Evolutionary conservation across 92 coral and sea anemone species (phyloP), one percentile per base, ranked within the genome.

Genomic region (Umimayanthus chanpuru): DNA sequence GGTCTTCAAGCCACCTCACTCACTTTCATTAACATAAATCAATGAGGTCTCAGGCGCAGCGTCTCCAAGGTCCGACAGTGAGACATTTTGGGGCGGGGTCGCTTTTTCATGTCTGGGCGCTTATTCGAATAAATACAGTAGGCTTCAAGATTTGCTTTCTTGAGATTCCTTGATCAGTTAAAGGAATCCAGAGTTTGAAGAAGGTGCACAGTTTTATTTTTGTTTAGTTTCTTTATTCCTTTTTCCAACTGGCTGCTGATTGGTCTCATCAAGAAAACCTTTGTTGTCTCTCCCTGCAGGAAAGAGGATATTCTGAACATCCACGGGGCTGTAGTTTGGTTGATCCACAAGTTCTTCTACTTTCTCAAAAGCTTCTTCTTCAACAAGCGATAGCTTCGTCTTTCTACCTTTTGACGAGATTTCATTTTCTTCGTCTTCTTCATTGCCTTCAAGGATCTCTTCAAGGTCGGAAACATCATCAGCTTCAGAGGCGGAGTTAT

Each of bases 231-330:
- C 8, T 20, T 4, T 61, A 20, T 25, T 61, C 68, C 0, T 7
- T 61, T 61, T 21, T 61, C 68, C 77, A 73, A 1, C 23, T 73
- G 39, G 41, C 41, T 73, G 77, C 40, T 12, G 41, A 30, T 5
- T 28, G 21, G 77, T 30, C n/a, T 76, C 80, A 20, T 76, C 25
- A 43, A 39, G 16, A 76, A 76, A 76, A 76, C 80, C 80, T 40
- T 39, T 39, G 80, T 76, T 76, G 5, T 76, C 80, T 8, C 18
- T 9, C 43, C 50, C 30, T n/a, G 56, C 58, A 11, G 58, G 49
- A 20, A 4, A 76, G 12, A 36, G 80, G 38, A 76, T 5, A 18
- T 47, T 76, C 29, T 39, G 28, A 40, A 76, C 80, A 43, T 76
- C 81, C 26, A n/a, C 11, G 14, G 49, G 82, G 11, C 40, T 47